Evolutionary conservation across 2,797 vertebrate genomes (phyloP).

Genomic region (Poeciliopsis paucimaculata): DNA sequence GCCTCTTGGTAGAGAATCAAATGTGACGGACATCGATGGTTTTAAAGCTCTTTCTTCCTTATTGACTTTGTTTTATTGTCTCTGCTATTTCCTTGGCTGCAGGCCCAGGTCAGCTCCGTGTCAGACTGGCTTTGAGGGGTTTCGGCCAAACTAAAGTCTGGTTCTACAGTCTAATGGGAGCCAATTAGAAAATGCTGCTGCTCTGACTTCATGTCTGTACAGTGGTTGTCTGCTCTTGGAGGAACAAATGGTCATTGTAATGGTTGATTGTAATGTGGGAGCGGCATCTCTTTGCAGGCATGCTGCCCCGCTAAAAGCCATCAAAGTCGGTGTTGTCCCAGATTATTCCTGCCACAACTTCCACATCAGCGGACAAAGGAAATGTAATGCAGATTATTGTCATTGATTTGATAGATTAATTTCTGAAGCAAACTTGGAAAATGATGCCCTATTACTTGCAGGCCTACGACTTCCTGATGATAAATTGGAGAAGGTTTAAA

Average conservation of each 20-base stretch:
- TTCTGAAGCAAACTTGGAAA: slow-evolving; percentile 23
- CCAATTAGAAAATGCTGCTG: slow-evolving; percentile 31
- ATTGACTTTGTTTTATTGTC: not conserved
- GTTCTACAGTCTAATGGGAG: slow-evolving; percentile 26
- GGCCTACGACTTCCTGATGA: not conserved
- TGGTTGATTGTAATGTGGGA: slow-evolving; percentile 65
- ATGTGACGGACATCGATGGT: not conserved
- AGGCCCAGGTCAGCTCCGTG: not conserved
- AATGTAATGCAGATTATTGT: slow-evolving; percentile 26
- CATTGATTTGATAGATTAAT: slow-evolving; percentile 17
- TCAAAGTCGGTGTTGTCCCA: slow-evolving; percentile 35
- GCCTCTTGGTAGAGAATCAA: not conserved
- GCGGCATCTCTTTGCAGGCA: slow-evolving; percentile 67
- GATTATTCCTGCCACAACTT: slow-evolving; percentile 26
- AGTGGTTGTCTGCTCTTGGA: slow-evolving; percentile 42
- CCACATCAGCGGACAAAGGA: slow-evolving; percentile 1
- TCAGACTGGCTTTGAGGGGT: slow-evolving; percentile 17
- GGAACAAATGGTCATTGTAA: slow-evolving; percentile 70
- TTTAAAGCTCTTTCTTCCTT: not conserved
- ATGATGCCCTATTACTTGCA: slow-evolving; percentile 14
- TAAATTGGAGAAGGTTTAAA: not conserved
- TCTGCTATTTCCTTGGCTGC: slow-evolving; percentile 10
- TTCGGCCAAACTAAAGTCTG: slow-evolving; percentile 2
- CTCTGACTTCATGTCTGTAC: slow-evolving; percentile 24
- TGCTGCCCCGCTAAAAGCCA: slow-evolving; percentile 37